Conservation (phyloP, 1,140 invertebrate species). For the Araneus ventricosus region DNA sequence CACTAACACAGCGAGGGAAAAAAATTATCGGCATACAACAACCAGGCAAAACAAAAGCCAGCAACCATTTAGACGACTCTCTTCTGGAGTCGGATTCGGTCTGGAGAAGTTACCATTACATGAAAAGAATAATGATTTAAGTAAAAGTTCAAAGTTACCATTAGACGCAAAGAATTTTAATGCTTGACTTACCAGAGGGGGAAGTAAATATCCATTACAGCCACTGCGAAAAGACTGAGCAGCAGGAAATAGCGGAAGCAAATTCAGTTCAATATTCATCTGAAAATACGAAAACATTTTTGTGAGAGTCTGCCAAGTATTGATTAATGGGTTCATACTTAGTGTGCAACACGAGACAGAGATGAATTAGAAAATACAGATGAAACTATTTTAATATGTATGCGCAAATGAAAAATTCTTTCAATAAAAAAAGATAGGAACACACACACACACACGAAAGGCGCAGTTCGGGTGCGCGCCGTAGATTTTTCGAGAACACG, state of each 20-base stretch:
- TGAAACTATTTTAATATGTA: background rate
- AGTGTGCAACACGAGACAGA: background rate
- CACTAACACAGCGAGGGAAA: no score
- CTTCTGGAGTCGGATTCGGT: no score
- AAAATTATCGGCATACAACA: no score
- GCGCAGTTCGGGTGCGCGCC: no score
- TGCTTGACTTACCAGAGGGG: background rate
- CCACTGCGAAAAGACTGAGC: background rate
- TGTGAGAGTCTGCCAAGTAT: constrained; percentile 19
- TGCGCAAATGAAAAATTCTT: background rate
- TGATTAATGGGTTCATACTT: background rate
- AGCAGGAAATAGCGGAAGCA: background rate
- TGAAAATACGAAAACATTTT: background rate
- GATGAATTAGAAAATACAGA: background rate
- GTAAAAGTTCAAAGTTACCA: background rate
- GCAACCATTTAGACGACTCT: no score
- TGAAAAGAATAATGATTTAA: no score
- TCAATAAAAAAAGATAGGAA: no score
- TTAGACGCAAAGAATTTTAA: background rate
- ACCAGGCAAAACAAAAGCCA: no score
- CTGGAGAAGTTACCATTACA: no score
- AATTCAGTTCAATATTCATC: constrained; percentile 5
- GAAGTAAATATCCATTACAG: background rate
- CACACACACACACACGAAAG: no score
- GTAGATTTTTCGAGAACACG: no score